phyloP scores from a whole-genome alignment of 2,797 vertebrate genomes.

The Cyprinodon diabolis region DNA sequence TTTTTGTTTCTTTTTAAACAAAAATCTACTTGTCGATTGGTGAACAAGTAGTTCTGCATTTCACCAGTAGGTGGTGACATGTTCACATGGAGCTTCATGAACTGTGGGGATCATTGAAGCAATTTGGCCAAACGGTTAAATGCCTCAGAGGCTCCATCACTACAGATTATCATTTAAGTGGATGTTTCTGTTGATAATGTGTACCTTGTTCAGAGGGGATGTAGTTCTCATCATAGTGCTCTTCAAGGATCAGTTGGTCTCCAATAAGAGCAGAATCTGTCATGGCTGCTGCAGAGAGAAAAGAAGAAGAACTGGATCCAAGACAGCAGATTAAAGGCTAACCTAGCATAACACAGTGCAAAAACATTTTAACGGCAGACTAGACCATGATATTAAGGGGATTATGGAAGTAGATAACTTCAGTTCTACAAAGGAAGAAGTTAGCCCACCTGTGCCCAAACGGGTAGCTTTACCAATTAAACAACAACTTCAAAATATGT shows the following conservation, averaged over 20 bases:
- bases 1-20: too few species aligned
- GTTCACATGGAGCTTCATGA: too few species aligned
- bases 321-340: neutral
- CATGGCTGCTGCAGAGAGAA: slow-evolving; percentile 66
- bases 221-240: slow-evolving; percentile 90
- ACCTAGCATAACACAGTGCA: neutral
- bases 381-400: neutral
- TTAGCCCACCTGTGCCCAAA: neutral
- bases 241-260: slow-evolving; percentile 92
- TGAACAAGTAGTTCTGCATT: too few species aligned
- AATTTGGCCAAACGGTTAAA: too few species aligned
- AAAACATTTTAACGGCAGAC: neutral
- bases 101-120: too few species aligned
- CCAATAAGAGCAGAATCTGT: slow-evolving; percentile 79
- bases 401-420: neutral
- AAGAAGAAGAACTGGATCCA: neutral
- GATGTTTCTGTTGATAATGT: neutral
- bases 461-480: neutral
- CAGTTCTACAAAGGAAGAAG: neutral
- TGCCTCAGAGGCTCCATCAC: too few species aligned
- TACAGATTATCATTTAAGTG: too few species aligned
- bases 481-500: neutral
- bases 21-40: too few species aligned
- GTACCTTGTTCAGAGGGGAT: slow-evolving; percentile 89
- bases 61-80: too few species aligned